phyloP scores from a whole-genome alignment of 2,797 vertebrate genomes.

The Zalophus californianus region DNA sequence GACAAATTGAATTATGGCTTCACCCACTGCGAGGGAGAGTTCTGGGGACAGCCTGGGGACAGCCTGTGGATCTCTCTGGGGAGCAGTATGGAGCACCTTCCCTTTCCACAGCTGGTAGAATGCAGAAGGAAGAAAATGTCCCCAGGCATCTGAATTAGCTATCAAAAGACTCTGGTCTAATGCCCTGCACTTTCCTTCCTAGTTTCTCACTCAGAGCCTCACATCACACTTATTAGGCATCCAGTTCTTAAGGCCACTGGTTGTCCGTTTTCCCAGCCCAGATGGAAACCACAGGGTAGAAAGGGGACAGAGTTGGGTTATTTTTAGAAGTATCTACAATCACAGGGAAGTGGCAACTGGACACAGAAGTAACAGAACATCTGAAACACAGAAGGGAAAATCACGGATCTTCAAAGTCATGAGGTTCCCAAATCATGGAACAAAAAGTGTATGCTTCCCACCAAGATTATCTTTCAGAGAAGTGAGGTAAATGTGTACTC shows the following conservation, averaged over 20 bases:
- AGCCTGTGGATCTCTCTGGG: neutral
- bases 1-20: constrained; percentile 64
- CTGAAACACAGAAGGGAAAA: neutral
- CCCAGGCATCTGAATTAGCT: neutral
- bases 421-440: neutral
- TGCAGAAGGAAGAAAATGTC: neutral
- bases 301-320: constrained; percentile 16
- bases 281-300: neutral
- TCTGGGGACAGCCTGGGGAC: neutral
- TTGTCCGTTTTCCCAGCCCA: neutral
- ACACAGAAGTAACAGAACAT: neutral
- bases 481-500: neutral
- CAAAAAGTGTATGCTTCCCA: neutral
- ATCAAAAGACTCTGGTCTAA: neutral
- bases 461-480: neutral
- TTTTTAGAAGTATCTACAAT: constrained; percentile 65
- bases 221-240: neutral
- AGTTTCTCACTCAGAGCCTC: neutral
- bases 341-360: neutral
- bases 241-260: neutral
- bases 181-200: neutral
- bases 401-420: neutral
- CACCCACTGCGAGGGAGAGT: neutral
- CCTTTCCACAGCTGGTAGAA: neutral
- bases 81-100: neutral